Evolutionary conservation across 2,797 vertebrate species (phyloP).

Genomic region (Emydoidea blandingii): DNA sequence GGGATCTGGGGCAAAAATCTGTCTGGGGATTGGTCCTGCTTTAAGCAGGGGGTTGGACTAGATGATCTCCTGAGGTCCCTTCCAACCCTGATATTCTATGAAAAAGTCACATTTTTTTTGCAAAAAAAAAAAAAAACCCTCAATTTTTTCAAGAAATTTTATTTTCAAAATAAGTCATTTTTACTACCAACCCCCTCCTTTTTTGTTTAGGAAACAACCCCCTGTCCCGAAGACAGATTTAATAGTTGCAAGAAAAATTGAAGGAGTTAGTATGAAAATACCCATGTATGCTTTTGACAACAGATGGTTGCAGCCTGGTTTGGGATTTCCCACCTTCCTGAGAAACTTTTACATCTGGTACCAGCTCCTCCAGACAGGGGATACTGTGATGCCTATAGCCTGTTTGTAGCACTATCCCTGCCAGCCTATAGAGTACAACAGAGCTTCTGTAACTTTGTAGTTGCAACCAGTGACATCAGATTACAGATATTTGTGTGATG

Average conservation of each 20-base stretch:
- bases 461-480: not conserved
- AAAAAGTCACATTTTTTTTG: not conserved
- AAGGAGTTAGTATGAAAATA: not conserved
- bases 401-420: not conserved
- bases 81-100: too few species aligned
- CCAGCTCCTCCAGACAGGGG: rapidly evolving
- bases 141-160: not conserved
- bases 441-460: not conserved
- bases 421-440: not conserved
- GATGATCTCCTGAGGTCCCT: too few species aligned
- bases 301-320: not conserved
- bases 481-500: rapidly evolving
- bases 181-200: too few species aligned
- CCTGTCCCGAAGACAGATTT: not conserved
- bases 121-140: not conserved
- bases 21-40: too few species aligned
- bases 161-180: too few species aligned
- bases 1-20: too few species aligned
- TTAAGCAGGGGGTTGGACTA: too few species aligned
- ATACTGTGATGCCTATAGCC: not conserved
- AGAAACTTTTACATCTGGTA: not conserved
- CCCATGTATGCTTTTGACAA: not conserved
- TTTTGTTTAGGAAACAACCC: too few species aligned
- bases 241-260: conserved; percentile 4
- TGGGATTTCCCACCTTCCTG: not conserved